These are phyloP conservation scores for Enteromius treurensis DNA, from an alignment of 2,797 vertebrate genomes.

Conservation along the genomic window DNA sequence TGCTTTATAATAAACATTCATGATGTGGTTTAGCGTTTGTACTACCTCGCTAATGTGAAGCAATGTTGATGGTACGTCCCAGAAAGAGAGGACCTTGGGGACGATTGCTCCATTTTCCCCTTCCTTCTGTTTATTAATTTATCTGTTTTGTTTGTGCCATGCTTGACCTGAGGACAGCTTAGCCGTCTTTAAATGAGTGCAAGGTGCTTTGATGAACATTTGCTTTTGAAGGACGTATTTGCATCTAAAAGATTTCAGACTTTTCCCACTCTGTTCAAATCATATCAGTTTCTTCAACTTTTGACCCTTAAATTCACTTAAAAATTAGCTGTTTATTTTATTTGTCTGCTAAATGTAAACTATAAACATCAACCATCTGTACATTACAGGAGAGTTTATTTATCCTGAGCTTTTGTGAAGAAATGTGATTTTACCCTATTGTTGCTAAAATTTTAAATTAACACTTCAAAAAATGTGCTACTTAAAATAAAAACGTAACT, in stretches of 20 bases:
- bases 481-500: not conserved
- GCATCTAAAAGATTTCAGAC: conserved; percentile 27
- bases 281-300: not conserved
- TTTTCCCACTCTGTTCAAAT: not conserved
- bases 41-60: conserved; percentile 47
- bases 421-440: not conserved
- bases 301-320: not conserved
- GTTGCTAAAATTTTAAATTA: not conserved
- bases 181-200: conserved; percentile 18
- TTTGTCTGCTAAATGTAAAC: not conserved
- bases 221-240: conserved; percentile 1
- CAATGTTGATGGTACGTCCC: conserved; percentile 67
- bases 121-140: conserved; percentile 60
- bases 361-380: not conserved
- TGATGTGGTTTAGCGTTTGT: conserved; percentile 43
- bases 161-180: conserved; percentile 38
- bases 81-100: conserved; percentile 76
- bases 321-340: not conserved
- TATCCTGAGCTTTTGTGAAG: not conserved
- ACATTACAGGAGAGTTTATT: not conserved
- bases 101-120: conserved; percentile 78
- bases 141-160: conserved; percentile 58
- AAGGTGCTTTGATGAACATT: conserved; percentile 19
- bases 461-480: not conserved
- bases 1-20: conserved; percentile 46